Percentiles rank a stretch among this genome's conserved stretches.
Evolutionary conservation across 2,888 invertebrate species (phyloP).

Genomic region (Pardosa pseudoannulata): DNA sequence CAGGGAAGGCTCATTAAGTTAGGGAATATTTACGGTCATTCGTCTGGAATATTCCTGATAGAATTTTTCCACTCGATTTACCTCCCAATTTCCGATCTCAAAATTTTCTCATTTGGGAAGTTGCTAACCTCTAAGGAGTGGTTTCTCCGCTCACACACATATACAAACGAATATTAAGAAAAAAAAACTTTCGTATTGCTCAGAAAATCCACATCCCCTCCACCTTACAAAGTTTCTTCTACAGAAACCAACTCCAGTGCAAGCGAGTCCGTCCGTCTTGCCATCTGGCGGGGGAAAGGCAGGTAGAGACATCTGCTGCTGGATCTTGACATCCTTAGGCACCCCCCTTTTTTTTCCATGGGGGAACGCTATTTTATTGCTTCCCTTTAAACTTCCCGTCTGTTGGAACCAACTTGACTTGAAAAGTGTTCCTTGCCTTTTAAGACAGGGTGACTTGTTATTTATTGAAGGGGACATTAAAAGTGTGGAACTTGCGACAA

Average conservation of each 20-base stretch:
- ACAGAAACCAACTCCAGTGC: constrained; percentile 30
- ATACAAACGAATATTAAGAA: no score
- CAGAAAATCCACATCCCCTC: not conserved
- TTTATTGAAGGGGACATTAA: constrained; percentile 40
- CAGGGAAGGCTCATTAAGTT: not conserved
- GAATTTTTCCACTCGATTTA: not conserved
- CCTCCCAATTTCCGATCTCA: not conserved
- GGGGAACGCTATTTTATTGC: constrained; percentile 65
- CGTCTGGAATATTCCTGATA: constrained; percentile 26
- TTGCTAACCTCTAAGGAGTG: not conserved
- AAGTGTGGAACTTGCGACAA: constrained; percentile 42
- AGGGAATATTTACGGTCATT: not conserved
- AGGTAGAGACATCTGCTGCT: constrained; percentile 61
- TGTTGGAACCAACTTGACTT: constrained; percentile 64
- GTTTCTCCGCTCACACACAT: not conserved
- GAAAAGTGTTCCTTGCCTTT: constrained; percentile 55
- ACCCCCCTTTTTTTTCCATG: not conserved
- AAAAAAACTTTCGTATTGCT: not conserved
- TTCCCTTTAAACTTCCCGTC: constrained; percentile 67
- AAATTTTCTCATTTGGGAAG: not conserved
- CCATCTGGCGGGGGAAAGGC: constrained; percentile 57
- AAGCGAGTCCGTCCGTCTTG: constrained; percentile 41
- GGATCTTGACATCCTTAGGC: constrained; percentile 59
- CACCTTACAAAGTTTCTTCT: not conserved
- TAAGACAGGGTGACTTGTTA: constrained; percentile 34